These are phyloP conservation scores for Lycocorax pyrrhopterus DNA, from an alignment of 2,113 vertebrate genomes.

Conservation along the genomic window DNA sequence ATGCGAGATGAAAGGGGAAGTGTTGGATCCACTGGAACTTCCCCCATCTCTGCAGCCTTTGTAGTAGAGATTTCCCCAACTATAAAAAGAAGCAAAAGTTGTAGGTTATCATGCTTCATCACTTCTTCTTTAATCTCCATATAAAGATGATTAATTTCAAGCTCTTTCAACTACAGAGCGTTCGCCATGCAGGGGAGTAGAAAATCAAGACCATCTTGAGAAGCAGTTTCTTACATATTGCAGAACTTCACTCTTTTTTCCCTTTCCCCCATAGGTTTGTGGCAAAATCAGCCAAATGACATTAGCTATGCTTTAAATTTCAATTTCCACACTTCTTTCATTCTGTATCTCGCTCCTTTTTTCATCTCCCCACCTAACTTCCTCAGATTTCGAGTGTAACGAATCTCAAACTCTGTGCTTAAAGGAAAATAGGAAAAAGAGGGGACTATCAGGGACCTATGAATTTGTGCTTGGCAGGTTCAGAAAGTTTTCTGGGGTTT, in stretches of 20 bases:
- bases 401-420: background rate
- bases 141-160: slow-evolving; percentile 28
- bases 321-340: slow-evolving; percentile 49
- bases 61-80: background rate
- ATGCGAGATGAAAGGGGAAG: background rate
- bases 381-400: slow-evolving; percentile 35
- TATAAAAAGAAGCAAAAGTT: background rate
- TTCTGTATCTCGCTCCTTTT: slow-evolving; percentile 28
- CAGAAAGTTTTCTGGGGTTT: background rate
- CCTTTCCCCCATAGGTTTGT: background rate
- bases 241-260: background rate
- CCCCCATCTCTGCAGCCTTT: background rate
- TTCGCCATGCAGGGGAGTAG: background rate
- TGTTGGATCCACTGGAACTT: background rate
- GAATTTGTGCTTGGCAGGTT: background rate
- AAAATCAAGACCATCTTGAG: background rate
- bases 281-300: slow-evolving; percentile 52
- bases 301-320: slow-evolving; percentile 61
- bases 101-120: background rate
- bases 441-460: background rate
- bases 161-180: background rate
- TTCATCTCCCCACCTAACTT: slow-evolving; percentile 44
- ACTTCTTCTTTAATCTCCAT: background rate
- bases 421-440: background rate
- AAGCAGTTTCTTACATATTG: background rate